A percentile compares a stretch with the other conserved stretches of the same genome.
These are phyloP conservation scores for Sphyrna mokarran DNA, from an alignment of 2,113 vertebrate genomes.

Conservation along the genomic window DNA sequence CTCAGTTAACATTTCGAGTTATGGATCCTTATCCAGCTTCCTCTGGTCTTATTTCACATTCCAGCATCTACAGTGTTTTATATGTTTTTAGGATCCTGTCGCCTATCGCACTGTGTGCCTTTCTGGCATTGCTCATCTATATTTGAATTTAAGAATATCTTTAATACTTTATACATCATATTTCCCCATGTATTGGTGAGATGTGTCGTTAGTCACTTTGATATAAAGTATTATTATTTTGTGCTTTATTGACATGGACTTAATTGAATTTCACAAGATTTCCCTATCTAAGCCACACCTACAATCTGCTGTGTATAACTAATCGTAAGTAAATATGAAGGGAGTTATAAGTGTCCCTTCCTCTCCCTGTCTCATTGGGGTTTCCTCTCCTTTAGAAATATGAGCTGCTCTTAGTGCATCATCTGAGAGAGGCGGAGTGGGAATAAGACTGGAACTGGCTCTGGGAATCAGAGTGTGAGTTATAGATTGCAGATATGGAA, in stretches of 20 bases:
- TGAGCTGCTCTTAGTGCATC: not conserved
- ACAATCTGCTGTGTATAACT: not conserved
- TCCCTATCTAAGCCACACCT: not conserved
- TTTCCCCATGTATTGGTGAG: not conserved
- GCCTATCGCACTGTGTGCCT: not conserved
- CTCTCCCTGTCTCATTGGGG: not conserved
- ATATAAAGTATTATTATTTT: not conserved
- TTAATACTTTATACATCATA: not conserved
- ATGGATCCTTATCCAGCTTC: no score
- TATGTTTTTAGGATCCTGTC: not conserved
- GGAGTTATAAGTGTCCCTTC: not conserved
- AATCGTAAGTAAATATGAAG: not conserved
- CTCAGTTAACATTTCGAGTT: no score
- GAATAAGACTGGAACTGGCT: not conserved
- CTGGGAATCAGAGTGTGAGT: not conserved
- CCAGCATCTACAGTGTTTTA: not conserved
- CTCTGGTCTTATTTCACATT: not conserved
- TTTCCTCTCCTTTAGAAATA: not conserved
- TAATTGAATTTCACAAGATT: not conserved
- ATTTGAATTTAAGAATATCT: not conserved
- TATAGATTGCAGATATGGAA: not conserved
- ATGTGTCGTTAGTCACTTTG: not conserved
- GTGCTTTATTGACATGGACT: not conserved
- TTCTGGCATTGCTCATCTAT: not conserved
- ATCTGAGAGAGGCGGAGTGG: not conserved